Evolutionary conservation across 2,888 invertebrate species (phyloP), one percentile per base, ranked within the genome.

Genomic region (Temnothorax ravouxi): DNA sequence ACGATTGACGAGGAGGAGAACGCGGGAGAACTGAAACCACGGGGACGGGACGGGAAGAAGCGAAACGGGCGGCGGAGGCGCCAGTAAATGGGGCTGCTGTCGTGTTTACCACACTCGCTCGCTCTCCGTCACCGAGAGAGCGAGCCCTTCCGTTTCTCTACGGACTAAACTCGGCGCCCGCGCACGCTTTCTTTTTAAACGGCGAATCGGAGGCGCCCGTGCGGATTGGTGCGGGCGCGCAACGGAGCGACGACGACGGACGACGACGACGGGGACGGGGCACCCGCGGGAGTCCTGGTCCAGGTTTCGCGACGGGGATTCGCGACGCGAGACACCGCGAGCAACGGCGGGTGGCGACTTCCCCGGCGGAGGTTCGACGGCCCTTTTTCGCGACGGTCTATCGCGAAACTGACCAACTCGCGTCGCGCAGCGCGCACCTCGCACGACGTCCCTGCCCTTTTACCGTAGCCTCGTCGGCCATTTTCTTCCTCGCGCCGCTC

Each of bases 401-500:
- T 69, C 85, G 89, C 87, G 86, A 91, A 86, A 91, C 89, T 85
- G 86, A 85, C 89, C 90, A 90, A 87, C 89, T 90, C 87, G 86
- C 84, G 87, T 87, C 86, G 86, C 89, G 88, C 92, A 89, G 87
- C 90, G 91, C 92, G 92, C 90, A 92, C 90, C 90, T 89, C 91
- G 90, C 92, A 91, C 91, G 92, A 94, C 93, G 94, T 94, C 94
- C 94, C 94, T 93, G 94, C 94, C 94, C 94, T 94, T 94, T 94
- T 94, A 91, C 94, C 92, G 92, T 93, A 94, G 92, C 91, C 92
- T 91, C 91, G 92, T 93, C 94, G 93, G 93, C 94, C 94, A 94
- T 94, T 94, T 94, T 94, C 93, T 93, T 92, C 91, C 93, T 92
- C 91, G 92, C 92, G 91, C 92, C 89, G 90, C 90, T 90, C 92